Evolutionary conservation across 2,797 vertebrate genomes (phyloP), one percentile per base, ranked within the genome.

Genomic region (Hyperoplus lanceolatus): DNA sequence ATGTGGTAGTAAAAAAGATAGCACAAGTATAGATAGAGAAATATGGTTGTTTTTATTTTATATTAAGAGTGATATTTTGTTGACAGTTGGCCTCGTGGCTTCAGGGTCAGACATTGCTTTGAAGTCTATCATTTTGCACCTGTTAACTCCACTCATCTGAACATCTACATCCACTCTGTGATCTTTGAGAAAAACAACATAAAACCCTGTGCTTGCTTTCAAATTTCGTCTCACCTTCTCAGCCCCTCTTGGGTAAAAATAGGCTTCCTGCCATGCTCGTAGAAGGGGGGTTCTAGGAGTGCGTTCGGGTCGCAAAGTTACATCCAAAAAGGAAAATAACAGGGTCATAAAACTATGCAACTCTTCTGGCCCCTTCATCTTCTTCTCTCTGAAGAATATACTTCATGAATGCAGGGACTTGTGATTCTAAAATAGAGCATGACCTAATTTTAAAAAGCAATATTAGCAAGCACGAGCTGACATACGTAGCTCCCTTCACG

Each of bases 311-410:
- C 29, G 29, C 29, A 29, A 29, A 78, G 70, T 73, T 80, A 73
- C 18, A 67, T 61, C 56, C 39, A 56, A 36, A 72, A 50, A 48
- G 65, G n/a, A 63, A 60, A 57, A 61, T 46, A 67, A 51, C 45
- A 63, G 29, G 12, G 77, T 82, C 21, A 18, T 48, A 51, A 49
- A 89, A 83, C 93, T 93, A 94, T 94, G 93, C 93, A 94, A 93
- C 76, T 59, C 85, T 82, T 65, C 64, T 70, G 54, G 67, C 21
- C 64, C 78, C 76, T 3, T 45, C 36, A 70, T 5, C 39, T 55
- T 56, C 57, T 70, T 74, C 61, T 74, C 75, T 82, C 75, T 12
- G 38, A 70, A 73, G 85, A 73, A 51, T 55, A 65, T 21, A 53
- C 54, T 74, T 75, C 39, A 36, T 63, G 53, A 82, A 79, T 55